Base-by-base conservation (phyloP, 2,113 vertebrate genomes). In the Jaculus jaculus region DNA sequence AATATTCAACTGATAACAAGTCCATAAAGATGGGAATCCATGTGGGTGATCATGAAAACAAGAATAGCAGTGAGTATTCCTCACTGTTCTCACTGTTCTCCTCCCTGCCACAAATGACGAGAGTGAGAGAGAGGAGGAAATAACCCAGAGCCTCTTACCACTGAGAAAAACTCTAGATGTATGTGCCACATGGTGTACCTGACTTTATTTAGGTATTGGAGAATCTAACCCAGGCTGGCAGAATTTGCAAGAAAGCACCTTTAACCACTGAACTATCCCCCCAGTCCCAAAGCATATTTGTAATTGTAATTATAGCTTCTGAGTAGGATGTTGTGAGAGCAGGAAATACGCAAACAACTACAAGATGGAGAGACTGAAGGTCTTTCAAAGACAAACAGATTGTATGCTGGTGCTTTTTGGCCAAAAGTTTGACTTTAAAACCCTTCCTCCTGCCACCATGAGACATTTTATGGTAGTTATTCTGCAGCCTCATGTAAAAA, bases 391-490 rank as follows among this genome's bases (percentile, higher is more conserved):
- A 66, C 60, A 42, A 11, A 42, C 32, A 82, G 68, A 63, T 20
- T 47, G 85, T 68, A 90, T 79, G 89, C 61, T 42, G 51, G 74
- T 63, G 24, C 54, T 87, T 90, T 90, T 74, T 32, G 87, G 68
- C 26, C 72, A 47, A 89, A 94, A 92, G 30, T 42, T 32, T 81
- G 1, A 4, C 18, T 71, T 83, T 87, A 30, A 88, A 85, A 84
- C 20, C 30, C 58, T 78, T 92, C 68, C 63, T 92, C 3, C 65
- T 80, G 12, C 26, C 75, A 61, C 23, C 21, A 12, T 23, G 42
- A 69, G 58, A 63, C 13, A 77, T 92, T 72, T 79, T 34, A 74
- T 20, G 84, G 32, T 4, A 32, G 66, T 42, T 21, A 21, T 79
- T 95, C 63, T 81, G 15, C 78, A 60, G 85, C 69, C 69, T 71